phyloP scores from a whole-genome alignment of 2,888 invertebrate species.

The Polydrusus tereticollis region DNA sequence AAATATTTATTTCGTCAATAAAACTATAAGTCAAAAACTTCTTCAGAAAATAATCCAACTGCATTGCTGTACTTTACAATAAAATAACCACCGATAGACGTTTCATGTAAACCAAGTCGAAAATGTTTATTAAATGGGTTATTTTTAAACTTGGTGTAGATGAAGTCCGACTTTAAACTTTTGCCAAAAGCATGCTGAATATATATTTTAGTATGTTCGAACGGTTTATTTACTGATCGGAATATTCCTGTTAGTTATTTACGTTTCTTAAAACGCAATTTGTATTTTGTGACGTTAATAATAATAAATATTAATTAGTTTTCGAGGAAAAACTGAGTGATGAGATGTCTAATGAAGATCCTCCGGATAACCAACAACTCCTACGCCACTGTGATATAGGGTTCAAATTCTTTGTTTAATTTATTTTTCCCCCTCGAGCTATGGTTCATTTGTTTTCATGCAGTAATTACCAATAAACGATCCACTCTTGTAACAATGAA shows the following conservation, averaged over 20 bases:
- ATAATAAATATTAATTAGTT: not conserved
- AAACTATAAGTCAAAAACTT: not conserved
- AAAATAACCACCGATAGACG: not conserved
- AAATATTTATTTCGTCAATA: not conserved
- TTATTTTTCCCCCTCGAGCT: constrained; percentile 19
- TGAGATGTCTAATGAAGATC: no score
- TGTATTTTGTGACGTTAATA: not conserved
- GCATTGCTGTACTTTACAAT: not conserved
- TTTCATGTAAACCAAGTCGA: not conserved
- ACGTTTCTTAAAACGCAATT: not conserved
- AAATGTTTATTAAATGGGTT: not conserved
- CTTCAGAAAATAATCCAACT: not conserved
- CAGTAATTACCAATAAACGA: constrained; percentile 33
- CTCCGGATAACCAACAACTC: no score
- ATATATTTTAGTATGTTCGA: not conserved
- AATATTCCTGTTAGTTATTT: not conserved
- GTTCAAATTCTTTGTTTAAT: not conserved
- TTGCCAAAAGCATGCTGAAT: not conserved
- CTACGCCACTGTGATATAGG: no score
- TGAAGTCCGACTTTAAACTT: not conserved
- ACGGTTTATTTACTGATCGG: not conserved
- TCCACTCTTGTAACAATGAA: constrained; percentile 39
- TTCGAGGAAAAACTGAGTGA: no score
- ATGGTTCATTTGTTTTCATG: constrained; percentile 37
- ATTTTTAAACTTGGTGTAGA: not conserved